Base-by-base conservation (phyloP, 2,888 invertebrate genomes). In the Antitype chi region DNA sequence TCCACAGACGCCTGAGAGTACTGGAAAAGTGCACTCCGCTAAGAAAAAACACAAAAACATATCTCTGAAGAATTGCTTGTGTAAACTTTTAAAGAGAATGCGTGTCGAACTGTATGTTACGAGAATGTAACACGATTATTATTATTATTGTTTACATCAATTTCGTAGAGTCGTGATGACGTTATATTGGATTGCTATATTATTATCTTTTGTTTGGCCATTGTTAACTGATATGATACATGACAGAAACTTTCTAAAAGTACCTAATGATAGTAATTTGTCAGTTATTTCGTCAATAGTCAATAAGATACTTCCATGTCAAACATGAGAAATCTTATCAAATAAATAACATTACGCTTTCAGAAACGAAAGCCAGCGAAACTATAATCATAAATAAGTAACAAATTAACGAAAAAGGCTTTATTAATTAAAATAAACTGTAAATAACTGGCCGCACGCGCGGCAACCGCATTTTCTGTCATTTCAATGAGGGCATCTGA, bases 11-110 rank as follows among this genome's bases (percentile, higher is more conserved):
- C 82, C 74, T 90, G 91, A 89, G 87, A 91, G 94, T 93, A 92
- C 92, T 91, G 92, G 92, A 93, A 94, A 94, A 95, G 93, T 94
- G 94, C 94, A 94, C 94, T 94, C 86, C 86, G 87, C 86, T 85
- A 84, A 90, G 88, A 88, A 93, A 94, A 92, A 93, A 92, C 90
- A 92, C 62, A 78, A 82, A 85, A 88, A 76, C 74, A 78, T 81
- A 80, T 85, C 78, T 76, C 66, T 68, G 67, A 73, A 73, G 74
- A 71, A 80, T 84, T 81, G 68, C 64, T 81, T 78, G 59, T 70
- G 78, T 67, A 80, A 75, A 74, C 70, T 71, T 73, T 78, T 72
- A 43, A 76, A 78, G 68, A 78, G 67, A 77, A 77, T 75, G 74
- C 64, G 70, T 66, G 64, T 62, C 67, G 38, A 66, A 59, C 47